phyloP scores from a whole-genome alignment of 1,140 invertebrate species.

The Aphaenogaster rudis region DNA sequence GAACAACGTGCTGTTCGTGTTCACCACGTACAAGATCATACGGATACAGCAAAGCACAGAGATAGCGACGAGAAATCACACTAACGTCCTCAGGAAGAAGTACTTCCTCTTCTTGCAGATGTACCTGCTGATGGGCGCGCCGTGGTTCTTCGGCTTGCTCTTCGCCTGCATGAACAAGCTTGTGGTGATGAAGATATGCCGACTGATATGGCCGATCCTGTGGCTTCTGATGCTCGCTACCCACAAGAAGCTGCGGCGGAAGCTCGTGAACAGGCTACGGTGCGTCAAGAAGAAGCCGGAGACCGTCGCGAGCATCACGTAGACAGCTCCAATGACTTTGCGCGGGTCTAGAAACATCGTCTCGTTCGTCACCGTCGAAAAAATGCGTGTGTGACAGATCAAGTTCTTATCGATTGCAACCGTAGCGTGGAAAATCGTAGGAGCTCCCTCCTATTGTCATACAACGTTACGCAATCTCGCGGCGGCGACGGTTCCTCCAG shows the following conservation, averaged over 20 bases:
- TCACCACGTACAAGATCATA: constrained; percentile 79
- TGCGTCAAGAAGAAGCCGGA: constrained; percentile 5
- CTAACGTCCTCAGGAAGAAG: constrained; percentile 72
- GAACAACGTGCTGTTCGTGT: constrained; percentile 80
- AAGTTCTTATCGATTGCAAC: not conserved
- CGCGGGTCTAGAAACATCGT: not conserved
- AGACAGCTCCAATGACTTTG: not conserved
- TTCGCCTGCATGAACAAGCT: constrained; percentile 78
- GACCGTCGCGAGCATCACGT: not conserved
- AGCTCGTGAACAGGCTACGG: constrained; percentile 10
- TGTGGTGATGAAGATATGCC: constrained; percentile 77
- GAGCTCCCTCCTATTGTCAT: not conserved
- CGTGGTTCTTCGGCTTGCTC: constrained; percentile 81
- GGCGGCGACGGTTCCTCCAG: not conserved
- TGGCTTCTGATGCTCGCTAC: constrained; percentile 77
- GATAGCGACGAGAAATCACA: constrained; percentile 75
- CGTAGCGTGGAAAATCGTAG: not conserved
- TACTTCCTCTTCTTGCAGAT: constrained; percentile 79
- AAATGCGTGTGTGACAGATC: not conserved
- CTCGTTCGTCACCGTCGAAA: not conserved
- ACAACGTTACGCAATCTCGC: constrained; percentile 9
- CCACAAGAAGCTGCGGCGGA: constrained; percentile 39
- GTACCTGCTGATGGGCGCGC: constrained; percentile 82
- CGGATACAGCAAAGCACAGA: constrained; percentile 76
- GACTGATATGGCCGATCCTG: constrained; percentile 77